Percentiles rank a stretch among this genome's conserved stretches.
phyloP scores from a whole-genome alignment of 2,888 invertebrate genomes.

The Troides aeacus region DNA sequence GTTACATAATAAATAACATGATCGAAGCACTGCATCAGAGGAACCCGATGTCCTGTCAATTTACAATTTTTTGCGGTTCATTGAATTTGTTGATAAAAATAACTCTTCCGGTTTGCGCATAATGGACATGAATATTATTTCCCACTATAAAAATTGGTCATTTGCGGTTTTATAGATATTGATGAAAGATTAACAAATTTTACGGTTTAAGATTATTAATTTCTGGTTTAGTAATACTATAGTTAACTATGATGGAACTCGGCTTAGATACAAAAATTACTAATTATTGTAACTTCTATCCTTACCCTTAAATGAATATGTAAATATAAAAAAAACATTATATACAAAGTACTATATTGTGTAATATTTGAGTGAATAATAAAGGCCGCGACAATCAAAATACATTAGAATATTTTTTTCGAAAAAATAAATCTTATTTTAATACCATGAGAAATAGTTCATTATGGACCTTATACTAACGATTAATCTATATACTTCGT shows the following conservation, averaged over 20 bases:
- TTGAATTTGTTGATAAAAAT: slow-evolving; percentile 33
- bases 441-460: too few species aligned
- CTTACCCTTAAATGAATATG: too few species aligned
- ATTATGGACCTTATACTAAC: too few species aligned
- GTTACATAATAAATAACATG: slow-evolving; percentile 29
- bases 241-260: neutral
- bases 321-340: too few species aligned
- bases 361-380: too few species aligned
- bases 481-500: too few species aligned
- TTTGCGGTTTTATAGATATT: slow-evolving; percentile 13
- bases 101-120: slow-evolving; percentile 24
- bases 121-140: slow-evolving; percentile 15
- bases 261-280: too few species aligned
- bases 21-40: slow-evolving; percentile 48
- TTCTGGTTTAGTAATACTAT: neutral
- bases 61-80: slow-evolving; percentile 51
- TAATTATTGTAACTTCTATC: too few species aligned
- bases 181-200: neutral
- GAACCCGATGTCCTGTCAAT: slow-evolving; percentile 59
- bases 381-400: too few species aligned
- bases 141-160: slow-evolving; percentile 12
- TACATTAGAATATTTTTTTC: too few species aligned
- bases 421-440: too few species aligned
- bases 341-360: too few species aligned
- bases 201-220: neutral